These are phyloP conservation scores for Triops cancriformis DNA, from an alignment of 1,140 invertebrate genomes.

Conservation along the genomic window DNA sequence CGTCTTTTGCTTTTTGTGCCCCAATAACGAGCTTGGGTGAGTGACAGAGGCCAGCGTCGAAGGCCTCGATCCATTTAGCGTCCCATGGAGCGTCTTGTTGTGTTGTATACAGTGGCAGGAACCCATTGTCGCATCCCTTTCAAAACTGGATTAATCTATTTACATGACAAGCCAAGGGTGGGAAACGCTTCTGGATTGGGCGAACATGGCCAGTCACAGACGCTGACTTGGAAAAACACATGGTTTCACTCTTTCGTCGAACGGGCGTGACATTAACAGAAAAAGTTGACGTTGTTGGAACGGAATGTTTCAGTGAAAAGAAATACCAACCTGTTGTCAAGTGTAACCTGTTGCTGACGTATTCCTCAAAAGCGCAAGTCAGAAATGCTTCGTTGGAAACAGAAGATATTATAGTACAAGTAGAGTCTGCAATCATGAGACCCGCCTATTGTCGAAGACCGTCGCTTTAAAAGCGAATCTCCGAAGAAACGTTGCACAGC, in stretches of 20 bases:
- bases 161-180: neutral
- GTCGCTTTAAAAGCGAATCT: too few relatives aligned
- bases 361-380: too few relatives aligned
- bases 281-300: neutral
- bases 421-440: too few relatives aligned
- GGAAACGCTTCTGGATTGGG: constrained; percentile 4
- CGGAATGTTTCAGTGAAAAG: neutral
- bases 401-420: too few relatives aligned
- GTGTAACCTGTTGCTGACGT: too few relatives aligned
- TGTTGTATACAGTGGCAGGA: neutral
- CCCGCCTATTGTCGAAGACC: too few relatives aligned
- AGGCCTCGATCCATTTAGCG: neutral
- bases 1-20: neutral
- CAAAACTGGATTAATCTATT: neutral
- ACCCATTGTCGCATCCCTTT: constrained; percentile 4
- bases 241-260: neutral
- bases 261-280: neutral
- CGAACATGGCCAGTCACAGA: neutral
- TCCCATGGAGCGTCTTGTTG: neutral
- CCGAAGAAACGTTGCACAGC: too few relatives aligned
- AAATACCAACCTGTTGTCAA: neutral
- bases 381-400: too few relatives aligned
- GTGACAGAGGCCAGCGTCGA: neutral
- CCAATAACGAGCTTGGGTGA: neutral
- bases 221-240: neutral